Conservation (phyloP, 2,888 invertebrate species). For the Sarcophaga carnaria region DNA sequence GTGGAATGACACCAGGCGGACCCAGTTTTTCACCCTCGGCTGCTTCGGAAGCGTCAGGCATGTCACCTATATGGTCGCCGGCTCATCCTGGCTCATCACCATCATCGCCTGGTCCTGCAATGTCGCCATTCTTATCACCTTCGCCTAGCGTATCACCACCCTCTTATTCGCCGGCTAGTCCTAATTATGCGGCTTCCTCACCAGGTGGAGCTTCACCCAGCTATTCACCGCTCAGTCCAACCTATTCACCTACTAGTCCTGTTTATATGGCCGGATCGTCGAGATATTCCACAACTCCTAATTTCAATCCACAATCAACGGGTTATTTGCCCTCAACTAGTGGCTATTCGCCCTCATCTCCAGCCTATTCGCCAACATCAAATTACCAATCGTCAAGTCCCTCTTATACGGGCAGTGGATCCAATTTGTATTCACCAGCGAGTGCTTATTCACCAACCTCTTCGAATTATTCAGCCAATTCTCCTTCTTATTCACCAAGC, state of each 20-base stretch:
- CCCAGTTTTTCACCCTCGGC: constrained; percentile 98
- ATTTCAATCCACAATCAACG: constrained; percentile 90
- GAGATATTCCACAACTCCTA: constrained; percentile 89
- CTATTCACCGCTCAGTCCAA: constrained; percentile 91
- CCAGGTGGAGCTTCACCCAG: constrained; percentile 88
- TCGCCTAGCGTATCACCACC: constrained; percentile 84
- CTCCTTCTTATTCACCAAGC: constrained; percentile 91
- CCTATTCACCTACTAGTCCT: constrained; percentile 87
- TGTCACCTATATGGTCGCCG: constrained; percentile 93
- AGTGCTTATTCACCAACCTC: constrained; percentile 87
- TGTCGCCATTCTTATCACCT: constrained; percentile 87
- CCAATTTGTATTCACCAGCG: constrained; percentile 84
- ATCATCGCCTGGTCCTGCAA: constrained; percentile 91
- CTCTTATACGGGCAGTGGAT: constrained; percentile 83
- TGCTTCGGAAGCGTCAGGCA: constrained; percentile 95
- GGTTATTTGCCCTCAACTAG: constrained; percentile 92
- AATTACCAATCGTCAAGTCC: constrained; percentile 88
- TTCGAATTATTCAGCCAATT: constrained; percentile 90
- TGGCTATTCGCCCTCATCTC: constrained; percentile 92
- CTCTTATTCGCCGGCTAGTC: constrained; percentile 87
- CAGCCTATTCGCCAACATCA: constrained; percentile 85
- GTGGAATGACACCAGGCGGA: constrained; percentile 98
- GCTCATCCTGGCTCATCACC: constrained; percentile 90
- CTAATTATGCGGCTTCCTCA: constrained; percentile 86
- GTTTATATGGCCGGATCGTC: constrained; percentile 88